Evolutionary conservation across 2,797 vertebrate genomes (phyloP).

Genomic region (Sebastes kiyomatsui): DNA sequence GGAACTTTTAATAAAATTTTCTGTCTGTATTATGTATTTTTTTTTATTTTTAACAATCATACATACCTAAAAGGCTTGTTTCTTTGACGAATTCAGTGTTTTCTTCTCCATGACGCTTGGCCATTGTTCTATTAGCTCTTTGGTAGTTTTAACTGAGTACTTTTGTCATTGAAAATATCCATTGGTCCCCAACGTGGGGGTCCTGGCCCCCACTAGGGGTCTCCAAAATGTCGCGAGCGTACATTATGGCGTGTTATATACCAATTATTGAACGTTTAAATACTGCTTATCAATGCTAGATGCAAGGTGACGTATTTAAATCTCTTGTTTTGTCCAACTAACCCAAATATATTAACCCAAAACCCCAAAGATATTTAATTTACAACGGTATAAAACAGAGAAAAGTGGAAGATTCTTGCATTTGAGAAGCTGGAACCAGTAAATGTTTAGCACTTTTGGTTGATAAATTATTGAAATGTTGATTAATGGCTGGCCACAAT

Average conservation of each 20-base stretch:
- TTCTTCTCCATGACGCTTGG: too few species aligned
- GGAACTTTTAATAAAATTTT: too few species aligned
- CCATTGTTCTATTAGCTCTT: too few species aligned
- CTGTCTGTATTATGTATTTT: too few species aligned
- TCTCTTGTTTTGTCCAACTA: not conserved
- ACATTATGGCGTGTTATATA: not conserved
- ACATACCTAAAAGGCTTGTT: rapidly evolving
- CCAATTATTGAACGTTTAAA: not conserved
- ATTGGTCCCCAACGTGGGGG: rapidly evolving
- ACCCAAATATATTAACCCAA: not conserved
- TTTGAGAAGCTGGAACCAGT: not conserved
- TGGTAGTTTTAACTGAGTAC: rapidly evolving
- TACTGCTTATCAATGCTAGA: not conserved
- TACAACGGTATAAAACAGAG: too few species aligned
- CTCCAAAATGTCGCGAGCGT: rapidly evolving
- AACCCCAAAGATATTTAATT: not conserved
- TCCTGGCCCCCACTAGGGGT: too few species aligned
- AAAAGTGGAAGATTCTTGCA: too few species aligned
- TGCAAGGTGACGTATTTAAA: not conserved
- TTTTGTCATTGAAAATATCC: too few species aligned
- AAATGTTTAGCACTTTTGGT: not conserved
- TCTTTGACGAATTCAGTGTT: rapidly evolving
- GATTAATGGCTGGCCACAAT: not conserved
- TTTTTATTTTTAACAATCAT: too few species aligned
- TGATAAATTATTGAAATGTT: not conserved